A percentile compares a stretch with the other conserved stretches of the same genome.
phyloP scores from a whole-genome alignment of 2,797 vertebrate genomes.

The Percopsis omiscomaycus region DNA sequence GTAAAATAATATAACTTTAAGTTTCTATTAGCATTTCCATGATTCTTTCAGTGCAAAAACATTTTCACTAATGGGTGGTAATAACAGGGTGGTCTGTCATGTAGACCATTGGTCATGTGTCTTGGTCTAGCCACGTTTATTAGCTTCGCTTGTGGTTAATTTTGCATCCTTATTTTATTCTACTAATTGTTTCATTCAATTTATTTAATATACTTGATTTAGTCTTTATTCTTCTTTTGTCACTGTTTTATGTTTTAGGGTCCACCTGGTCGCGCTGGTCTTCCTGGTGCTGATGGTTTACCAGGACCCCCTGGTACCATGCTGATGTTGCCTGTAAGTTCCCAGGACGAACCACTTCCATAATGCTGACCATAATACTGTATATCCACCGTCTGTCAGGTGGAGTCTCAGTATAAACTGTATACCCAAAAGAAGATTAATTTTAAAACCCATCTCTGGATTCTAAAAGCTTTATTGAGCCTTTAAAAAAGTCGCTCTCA shows the following conservation, averaged over 20 bases:
- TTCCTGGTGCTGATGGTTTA: conserved; percentile 93
- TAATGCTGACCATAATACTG: not conserved
- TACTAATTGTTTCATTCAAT: not conserved
- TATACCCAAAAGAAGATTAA: too few relatives aligned
- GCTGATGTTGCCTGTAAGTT: conserved; percentile 94
- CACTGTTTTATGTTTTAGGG: conserved; percentile 75
- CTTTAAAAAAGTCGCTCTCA: too few relatives aligned
- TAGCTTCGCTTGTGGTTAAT: not conserved
- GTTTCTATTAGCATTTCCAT: too few relatives aligned
- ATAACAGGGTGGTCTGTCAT: too few relatives aligned
- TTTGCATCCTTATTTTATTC: not conserved
- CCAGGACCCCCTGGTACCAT: conserved; percentile 97
- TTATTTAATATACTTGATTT: not conserved
- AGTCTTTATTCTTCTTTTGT: not conserved
- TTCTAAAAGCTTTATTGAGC: too few relatives aligned
- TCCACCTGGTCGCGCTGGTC: conserved; percentile 89
- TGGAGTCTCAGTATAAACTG: too few relatives aligned
- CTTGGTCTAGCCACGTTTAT: too few relatives aligned
- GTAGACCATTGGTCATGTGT: too few relatives aligned
- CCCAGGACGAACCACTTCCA: not conserved
- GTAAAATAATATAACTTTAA: too few relatives aligned
- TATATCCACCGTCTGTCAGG: not conserved
- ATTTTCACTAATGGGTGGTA: not conserved
- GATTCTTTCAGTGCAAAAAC: too few relatives aligned
- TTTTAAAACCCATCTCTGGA: too few relatives aligned